Evolutionary conservation across 2,797 vertebrate genomes (phyloP).

Genomic region (Cossypha niveicapilla): DNA sequence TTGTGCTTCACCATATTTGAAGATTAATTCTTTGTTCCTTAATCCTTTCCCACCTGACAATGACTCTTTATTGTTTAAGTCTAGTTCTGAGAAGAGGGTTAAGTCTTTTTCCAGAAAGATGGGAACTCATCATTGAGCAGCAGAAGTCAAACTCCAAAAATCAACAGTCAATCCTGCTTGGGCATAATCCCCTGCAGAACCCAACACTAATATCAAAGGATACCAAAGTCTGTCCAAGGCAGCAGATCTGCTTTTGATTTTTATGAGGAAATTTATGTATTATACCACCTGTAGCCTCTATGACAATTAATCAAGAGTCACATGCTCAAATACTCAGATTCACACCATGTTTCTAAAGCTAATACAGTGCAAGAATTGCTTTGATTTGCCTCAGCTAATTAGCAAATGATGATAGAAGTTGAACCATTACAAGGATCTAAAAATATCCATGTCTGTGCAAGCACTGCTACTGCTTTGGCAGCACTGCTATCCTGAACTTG

Average conservation of each 20-base stretch:
- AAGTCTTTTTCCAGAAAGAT: background rate
- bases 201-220: background rate
- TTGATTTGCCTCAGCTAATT: background rate
- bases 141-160: background rate
- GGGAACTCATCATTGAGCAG: background rate
- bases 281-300: background rate
- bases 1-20: background rate
- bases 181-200: background rate
- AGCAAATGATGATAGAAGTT: background rate
- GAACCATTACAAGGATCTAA: background rate
- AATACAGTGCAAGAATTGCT: background rate
- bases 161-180: background rate
- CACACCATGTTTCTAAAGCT: background rate
- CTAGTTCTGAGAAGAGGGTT: background rate
- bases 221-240: background rate
- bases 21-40: background rate
- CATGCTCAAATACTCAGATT: background rate
- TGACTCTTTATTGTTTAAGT: background rate
- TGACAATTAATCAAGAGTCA: background rate
- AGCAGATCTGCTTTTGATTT: background rate
- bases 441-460: background rate
- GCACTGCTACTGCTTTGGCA: background rate
- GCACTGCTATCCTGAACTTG: background rate
- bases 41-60: background rate
- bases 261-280: background rate